Evolutionary conservation across 2,113 vertebrate genomes (phyloP).

Genomic region (Hyperopisus bebe): DNA sequence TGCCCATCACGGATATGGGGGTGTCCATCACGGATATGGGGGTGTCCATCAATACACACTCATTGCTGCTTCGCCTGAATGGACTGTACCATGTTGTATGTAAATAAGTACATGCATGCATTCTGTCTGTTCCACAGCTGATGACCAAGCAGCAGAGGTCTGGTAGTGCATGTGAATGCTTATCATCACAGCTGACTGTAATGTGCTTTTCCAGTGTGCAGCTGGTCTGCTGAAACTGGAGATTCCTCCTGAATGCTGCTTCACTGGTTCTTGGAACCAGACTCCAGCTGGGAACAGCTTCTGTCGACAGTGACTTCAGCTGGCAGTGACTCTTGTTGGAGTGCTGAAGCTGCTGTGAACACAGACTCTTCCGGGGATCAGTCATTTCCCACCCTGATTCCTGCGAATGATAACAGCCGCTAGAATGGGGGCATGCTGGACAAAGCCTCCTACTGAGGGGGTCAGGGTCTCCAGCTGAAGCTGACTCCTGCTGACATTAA

Average conservation of each 20-base stretch:
- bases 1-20: background rate
- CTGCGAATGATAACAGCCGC: background rate
- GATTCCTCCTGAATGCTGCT: background rate
- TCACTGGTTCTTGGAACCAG: background rate
- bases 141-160: background rate
- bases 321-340: background rate
- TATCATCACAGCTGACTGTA: background rate
- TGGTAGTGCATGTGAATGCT: background rate
- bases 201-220: background rate
- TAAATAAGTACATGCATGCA: background rate
- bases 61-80: background rate
- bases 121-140: background rate
- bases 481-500: background rate
- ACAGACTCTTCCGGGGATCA: background rate
- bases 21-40: background rate
- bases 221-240: background rate
- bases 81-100: background rate
- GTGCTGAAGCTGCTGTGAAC: background rate
- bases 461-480: background rate
- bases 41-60: background rate
- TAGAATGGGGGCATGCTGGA: background rate
- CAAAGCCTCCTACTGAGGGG: background rate
- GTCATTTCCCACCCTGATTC: background rate
- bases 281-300: background rate
- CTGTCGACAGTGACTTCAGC: background rate